Conservation (phyloP, 2,113 vertebrate genomes). For the Podarcis muralis region DNA sequence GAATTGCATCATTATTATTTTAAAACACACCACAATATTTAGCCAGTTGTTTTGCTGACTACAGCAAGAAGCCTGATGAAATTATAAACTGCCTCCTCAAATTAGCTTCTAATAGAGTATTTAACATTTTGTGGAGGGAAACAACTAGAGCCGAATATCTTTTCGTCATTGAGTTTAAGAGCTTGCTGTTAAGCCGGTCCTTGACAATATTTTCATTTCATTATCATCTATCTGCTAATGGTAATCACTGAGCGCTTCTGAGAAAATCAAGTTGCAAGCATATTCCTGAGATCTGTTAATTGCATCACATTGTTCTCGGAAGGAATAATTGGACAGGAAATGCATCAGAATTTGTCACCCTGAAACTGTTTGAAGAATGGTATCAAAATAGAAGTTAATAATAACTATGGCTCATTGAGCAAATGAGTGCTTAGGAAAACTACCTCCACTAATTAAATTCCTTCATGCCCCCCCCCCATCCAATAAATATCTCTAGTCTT, state of each 20-base stretch:
- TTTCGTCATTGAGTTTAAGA: constrained; percentile 9
- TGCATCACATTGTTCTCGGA: constrained; percentile 79
- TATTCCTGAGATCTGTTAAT: constrained; percentile 79
- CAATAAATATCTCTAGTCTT: not conserved
- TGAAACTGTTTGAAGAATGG: constrained; percentile 71
- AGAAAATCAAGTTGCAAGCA: constrained; percentile 80
- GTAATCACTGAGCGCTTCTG: constrained; percentile 75
- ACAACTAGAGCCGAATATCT: not conserved
- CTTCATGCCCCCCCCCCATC: not conserved
- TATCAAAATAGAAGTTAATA: constrained; percentile 41
- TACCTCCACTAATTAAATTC: constrained; percentile 20
- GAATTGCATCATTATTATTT: rapidly evolving
- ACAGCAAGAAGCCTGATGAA: constrained; percentile 18
- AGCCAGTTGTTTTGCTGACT: not conserved
- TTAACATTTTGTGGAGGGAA: constrained; percentile 20
- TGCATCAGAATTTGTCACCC: constrained; percentile 78
- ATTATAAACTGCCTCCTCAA: constrained; percentile 15
- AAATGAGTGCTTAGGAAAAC: constrained; percentile 17
- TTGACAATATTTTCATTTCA: constrained; percentile 52
- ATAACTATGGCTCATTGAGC: constrained; percentile 29
- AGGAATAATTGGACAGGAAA: constrained; percentile 80
- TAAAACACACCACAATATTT: not conserved
- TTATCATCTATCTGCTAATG: constrained; percentile 62
- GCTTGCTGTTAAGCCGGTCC: constrained; percentile 14
- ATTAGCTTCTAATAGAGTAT: constrained; percentile 31